These are phyloP conservation scores for Papilio polytes DNA, from an alignment of 1,140 invertebrate species.

Conservation along the genomic window DNA sequence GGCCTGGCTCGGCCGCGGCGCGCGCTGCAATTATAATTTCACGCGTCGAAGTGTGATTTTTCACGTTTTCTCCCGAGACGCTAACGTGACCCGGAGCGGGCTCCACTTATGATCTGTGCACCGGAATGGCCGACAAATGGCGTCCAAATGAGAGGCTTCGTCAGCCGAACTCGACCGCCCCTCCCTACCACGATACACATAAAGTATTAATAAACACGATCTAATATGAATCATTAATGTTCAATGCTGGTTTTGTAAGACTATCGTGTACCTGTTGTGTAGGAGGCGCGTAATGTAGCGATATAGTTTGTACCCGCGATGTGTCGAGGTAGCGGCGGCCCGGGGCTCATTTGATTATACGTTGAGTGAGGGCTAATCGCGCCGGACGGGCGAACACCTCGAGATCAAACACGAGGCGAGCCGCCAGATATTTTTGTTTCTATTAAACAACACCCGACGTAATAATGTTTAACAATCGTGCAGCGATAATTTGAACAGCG, in stretches of 20 bases:
- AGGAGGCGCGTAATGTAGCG: conserved; percentile 51
- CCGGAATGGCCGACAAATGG: conserved; percentile 83
- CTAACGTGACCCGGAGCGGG: conserved; percentile 79
- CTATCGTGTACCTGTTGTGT: neutral
- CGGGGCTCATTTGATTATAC: conserved; percentile 83
- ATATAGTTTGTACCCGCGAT: conserved; percentile 37
- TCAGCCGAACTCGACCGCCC: conserved; percentile 69
- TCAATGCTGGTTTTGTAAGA: conserved; percentile 50
- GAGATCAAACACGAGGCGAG: conserved; percentile 83
- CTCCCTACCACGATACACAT: conserved; percentile 63
- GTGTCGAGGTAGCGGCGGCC: conserved; percentile 59
- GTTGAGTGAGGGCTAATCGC: conserved; percentile 82
- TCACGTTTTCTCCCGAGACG: conserved; percentile 78
- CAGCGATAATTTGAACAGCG: conserved; percentile 78
- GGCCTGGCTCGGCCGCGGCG: conserved; percentile 18
- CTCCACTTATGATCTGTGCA: conserved; percentile 81
- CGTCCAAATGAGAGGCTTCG: conserved; percentile 83
- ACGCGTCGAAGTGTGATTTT: conserved; percentile 79
- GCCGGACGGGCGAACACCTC: conserved; percentile 81
- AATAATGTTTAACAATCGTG: conserved; percentile 84
- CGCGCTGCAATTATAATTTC: conserved; percentile 64
- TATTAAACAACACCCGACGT: conserved; percentile 84
- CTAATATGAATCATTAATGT: conserved; percentile 34
- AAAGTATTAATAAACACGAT: conserved; percentile 49
- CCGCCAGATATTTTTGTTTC: conserved; percentile 84